phyloP scores from a whole-genome alignment of 2,797 vertebrate genomes.

The Taenioides sp. region DNA sequence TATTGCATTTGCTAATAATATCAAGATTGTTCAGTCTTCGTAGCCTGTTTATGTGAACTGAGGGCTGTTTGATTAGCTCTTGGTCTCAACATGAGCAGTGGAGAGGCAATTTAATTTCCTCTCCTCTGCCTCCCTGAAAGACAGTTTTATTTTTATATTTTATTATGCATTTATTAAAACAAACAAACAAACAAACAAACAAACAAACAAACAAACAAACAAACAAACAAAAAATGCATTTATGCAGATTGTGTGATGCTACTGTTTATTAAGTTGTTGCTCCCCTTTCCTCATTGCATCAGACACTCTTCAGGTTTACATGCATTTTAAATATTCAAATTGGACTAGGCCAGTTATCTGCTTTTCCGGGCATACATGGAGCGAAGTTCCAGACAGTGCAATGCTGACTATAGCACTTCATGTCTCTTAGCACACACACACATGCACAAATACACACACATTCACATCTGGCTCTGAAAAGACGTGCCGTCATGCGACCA shows the following conservation, averaged over 20 bases:
- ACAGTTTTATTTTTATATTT: constrained; percentile 44
- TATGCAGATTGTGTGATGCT: not conserved
- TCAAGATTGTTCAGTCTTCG: constrained; percentile 64
- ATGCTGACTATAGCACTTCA: not conserved
- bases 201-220: not conserved
- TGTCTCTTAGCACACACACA: not conserved
- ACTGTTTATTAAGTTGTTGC: not conserved
- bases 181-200: not conserved
- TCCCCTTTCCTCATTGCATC: not conserved
- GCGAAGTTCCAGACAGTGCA: not conserved
- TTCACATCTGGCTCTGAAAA: constrained; percentile 47
- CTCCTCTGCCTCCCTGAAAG: constrained; percentile 57
- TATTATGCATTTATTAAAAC: too few species aligned
- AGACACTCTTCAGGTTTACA: too few species aligned
- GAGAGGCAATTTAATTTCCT: constrained; percentile 71
- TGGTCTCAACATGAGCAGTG: constrained; percentile 18
- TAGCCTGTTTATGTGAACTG: constrained; percentile 48
- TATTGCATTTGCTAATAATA: too few species aligned
- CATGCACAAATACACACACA: not conserved
- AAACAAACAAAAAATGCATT: not conserved
- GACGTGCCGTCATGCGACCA: constrained; percentile 73
- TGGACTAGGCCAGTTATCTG: too few species aligned
- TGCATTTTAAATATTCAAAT: too few species aligned
- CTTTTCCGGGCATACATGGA: too few species aligned
- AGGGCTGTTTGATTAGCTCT: constrained; percentile 52